Evolutionary conservation across 2,888 invertebrate species (phyloP).

Genomic region (Gortyna flavago): DNA sequence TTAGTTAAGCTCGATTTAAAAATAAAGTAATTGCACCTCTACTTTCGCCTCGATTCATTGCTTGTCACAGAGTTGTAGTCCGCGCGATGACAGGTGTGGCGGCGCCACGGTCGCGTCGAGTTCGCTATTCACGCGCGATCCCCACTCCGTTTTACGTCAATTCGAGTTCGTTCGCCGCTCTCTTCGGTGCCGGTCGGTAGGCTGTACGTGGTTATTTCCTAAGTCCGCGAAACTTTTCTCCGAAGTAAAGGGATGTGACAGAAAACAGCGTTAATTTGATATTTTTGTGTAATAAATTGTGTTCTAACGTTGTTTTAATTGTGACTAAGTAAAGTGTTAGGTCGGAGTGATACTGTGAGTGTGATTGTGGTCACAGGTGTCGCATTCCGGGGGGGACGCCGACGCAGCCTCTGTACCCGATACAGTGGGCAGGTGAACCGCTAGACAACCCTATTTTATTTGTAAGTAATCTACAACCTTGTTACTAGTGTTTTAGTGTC

Average conservation of each 20-base stretch:
- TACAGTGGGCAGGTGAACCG: conserved; percentile 83
- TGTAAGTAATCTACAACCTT: conserved; percentile 67
- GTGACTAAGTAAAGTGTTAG: conserved; percentile 69
- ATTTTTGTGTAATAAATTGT: conserved; percentile 55
- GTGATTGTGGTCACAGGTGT: conserved; percentile 86
- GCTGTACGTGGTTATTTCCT: conserved; percentile 54
- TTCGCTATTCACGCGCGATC: conserved; percentile 64
- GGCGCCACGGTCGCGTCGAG: conserved; percentile 73
- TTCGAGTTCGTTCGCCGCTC: conserved; percentile 81
- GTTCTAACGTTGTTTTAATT: conserved; percentile 63
- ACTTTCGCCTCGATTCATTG: conserved; percentile 70
- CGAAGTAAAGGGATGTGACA: conserved; percentile 72
- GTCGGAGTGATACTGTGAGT: conserved; percentile 77
- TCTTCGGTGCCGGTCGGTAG: conserved; percentile 68
- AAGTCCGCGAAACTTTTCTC: conserved; percentile 84
- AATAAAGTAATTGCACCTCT: conserved; percentile 66
- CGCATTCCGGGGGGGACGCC: conserved; percentile 86
- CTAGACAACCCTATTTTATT: conserved; percentile 75
- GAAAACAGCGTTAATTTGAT: conserved; percentile 52
- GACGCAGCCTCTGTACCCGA: conserved; percentile 83
- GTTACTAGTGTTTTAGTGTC: background rate
- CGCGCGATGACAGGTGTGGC: conserved; percentile 79
- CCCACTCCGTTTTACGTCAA: conserved; percentile 73
- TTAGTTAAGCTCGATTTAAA: conserved; percentile 41
- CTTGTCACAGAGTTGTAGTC: conserved; percentile 52